phyloP scores from a whole-genome alignment of 2,113 vertebrate genomes.

The Tragelaphus imberbis region DNA sequence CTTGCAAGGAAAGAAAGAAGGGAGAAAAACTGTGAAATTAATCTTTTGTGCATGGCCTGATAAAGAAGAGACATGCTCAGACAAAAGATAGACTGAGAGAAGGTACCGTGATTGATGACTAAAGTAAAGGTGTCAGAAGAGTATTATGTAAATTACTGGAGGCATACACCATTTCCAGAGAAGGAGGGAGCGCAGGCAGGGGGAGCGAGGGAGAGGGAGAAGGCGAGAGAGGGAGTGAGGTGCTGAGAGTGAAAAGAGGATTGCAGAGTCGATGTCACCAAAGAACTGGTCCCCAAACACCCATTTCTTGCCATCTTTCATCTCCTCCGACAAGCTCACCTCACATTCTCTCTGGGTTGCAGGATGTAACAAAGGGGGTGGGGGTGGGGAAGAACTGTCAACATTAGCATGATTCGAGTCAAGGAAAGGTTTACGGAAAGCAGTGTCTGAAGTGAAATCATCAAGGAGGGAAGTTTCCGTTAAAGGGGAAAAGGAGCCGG shows the following conservation, averaged over 20 bases:
- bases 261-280: slow-evolving; percentile 88
- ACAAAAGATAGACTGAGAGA: slow-evolving; percentile 98
- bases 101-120: slow-evolving; percentile 99
- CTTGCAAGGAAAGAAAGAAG: slow-evolving; percentile 94
- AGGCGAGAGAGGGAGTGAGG: slow-evolving; percentile 78
- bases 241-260: slow-evolving; percentile 82
- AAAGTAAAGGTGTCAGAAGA: slow-evolving; percentile 99
- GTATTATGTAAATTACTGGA: slow-evolving; percentile 99
- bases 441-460: slow-evolving; percentile 67
- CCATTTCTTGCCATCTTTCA: slow-evolving; percentile 97
- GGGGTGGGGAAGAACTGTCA: slow-evolving; percentile 79
- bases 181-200: slow-evolving; percentile 80
- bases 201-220: slow-evolving; percentile 76
- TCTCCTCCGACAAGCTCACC: slow-evolving; percentile 94
- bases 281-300: slow-evolving; percentile 89
- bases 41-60: slow-evolving; percentile 99
- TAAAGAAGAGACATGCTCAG: slow-evolving; percentile 99
- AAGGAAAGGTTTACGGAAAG: slow-evolving; percentile 68
- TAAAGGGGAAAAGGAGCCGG: slow-evolving; percentile 34
- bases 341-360: slow-evolving; percentile 85
- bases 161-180: slow-evolving; percentile 93
- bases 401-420: slow-evolving; percentile 79
- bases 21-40: slow-evolving; percentile 98
- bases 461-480: slow-evolving; percentile 70
- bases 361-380: slow-evolving; percentile 78